Conservation (phyloP, 1,140 invertebrate genomes). For the Drosophila pandora region DNA sequence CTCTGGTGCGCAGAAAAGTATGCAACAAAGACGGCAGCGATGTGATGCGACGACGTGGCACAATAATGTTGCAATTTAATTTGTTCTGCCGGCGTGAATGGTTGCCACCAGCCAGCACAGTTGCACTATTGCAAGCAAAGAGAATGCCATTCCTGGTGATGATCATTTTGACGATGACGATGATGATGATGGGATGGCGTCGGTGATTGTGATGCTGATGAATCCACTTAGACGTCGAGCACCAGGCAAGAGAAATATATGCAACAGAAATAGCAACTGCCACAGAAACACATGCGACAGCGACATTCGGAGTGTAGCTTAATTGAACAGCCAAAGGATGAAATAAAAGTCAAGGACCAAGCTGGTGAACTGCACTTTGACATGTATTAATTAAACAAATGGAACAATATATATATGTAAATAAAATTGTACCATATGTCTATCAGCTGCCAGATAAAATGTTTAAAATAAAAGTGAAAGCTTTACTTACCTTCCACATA, state of each 20-base stretch:
- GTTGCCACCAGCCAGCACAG: slow-evolving; percentile 46
- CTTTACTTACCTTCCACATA: too few relatives aligned
- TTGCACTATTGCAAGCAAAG: slow-evolving; percentile 49
- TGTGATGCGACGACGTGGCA: slow-evolving; percentile 48
- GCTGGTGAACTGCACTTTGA: slow-evolving; percentile 9
- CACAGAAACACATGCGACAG: slow-evolving; percentile 9
- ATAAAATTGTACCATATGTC: neutral
- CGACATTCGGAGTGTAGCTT: slow-evolving; percentile 48
- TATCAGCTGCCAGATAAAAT: too few relatives aligned
- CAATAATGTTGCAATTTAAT: slow-evolving; percentile 79
- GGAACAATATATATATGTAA: neutral
- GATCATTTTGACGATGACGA: slow-evolving; percentile 39
- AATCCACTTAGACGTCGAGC: slow-evolving; percentile 69
- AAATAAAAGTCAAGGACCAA: slow-evolving; percentile 39
- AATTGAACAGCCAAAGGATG: slow-evolving; percentile 70
- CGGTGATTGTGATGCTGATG: slow-evolving; percentile 58
- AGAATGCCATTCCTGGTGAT: slow-evolving; percentile 32
- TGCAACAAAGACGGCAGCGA: slow-evolving; percentile 62
- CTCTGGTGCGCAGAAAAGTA: slow-evolving; percentile 53
- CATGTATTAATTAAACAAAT: neutral
- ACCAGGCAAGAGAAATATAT: slow-evolving; percentile 19
- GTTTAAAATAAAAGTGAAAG: too few relatives aligned
- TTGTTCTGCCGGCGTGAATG: slow-evolving; percentile 65
- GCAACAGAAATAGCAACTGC: neutral
- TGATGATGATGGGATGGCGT: slow-evolving; percentile 25